Base-by-base conservation (phyloP, 2,888 invertebrate genomes). In the Drosophila multiciliata region DNA sequence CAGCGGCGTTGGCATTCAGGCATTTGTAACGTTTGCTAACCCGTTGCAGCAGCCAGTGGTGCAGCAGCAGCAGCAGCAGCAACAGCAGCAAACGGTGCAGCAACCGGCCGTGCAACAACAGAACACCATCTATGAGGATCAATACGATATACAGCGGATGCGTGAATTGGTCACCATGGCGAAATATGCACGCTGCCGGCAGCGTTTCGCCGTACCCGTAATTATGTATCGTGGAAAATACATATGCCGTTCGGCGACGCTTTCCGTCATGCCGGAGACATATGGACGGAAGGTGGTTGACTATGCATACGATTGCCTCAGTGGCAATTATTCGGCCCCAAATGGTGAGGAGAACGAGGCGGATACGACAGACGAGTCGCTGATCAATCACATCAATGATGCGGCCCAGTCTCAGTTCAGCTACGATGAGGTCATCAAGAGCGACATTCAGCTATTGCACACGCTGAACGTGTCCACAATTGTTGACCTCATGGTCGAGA, bases 401-500 rank as follows among this genome's bases (percentile, higher is more conserved):
- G 83, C 81, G 61, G 78, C 84, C 7, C 84, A 83, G 59, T 83
- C 87, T 17, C 91, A 87, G 29, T 93, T 93, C 63, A 90, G 91
- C 40, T 92, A 93, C 65, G 90, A 90, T 23, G 92, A 92, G 78
- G 92, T 91, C 40, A 92, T 93, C 58, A 91, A 90, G 68, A 92
- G 90, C 61, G 97, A 97, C 90, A 96, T 96, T 61, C 94, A 95
- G 81, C 93, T 97, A 53, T 92, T 97, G 40, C 96, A 95, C 91
- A 94, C 94, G 26, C 94, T 96, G 38, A 95, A 95, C 83, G 95
- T 97, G 20, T 94, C 94, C 63, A 96, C 95, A 59, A 97, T 97
- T 83, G 95, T 96, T 74, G 97, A 97, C 93, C 94, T 97, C 62
- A 97, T 97, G 97, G 96, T 97, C 11, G 97, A 97, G 91, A 96